Percentiles rank a stretch among this genome's conserved stretches.
phyloP scores from a whole-genome alignment of 1,140 invertebrate species.

The Bombus confusus region DNA sequence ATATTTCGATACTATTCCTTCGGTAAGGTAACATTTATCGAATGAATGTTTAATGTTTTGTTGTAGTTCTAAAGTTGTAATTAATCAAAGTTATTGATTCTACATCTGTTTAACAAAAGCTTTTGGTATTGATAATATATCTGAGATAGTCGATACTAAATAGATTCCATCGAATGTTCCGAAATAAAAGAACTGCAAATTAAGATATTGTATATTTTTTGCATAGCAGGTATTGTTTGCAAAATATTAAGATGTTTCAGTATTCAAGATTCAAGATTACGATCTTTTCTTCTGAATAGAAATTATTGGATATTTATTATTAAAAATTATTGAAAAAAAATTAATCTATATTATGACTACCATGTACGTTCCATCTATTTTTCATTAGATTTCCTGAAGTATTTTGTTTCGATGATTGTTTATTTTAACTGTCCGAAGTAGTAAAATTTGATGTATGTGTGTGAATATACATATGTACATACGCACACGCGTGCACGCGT shows the following conservation, averaged over 20 bases:
- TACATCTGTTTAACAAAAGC: not conserved
- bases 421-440: conserved; percentile 15
- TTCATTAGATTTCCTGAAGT: conserved; percentile 21
- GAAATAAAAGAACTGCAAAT: not conserved
- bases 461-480: not conserved
- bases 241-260: conserved; percentile 30
- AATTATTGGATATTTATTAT: conserved; percentile 3
- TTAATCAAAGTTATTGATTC: not conserved
- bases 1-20: not conserved
- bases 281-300: not conserved
- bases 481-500: not conserved
- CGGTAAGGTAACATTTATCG: not conserved
- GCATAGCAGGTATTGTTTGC: conserved; percentile 14
- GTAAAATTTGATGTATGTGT: conserved; percentile 1
- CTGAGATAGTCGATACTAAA: not conserved
- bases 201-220: conserved; percentile 10
- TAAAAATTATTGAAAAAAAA: not conserved
- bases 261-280: conserved; percentile 8
- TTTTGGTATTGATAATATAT: not conserved
- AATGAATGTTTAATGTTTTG: not conserved
- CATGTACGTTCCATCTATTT: conserved; percentile 1
- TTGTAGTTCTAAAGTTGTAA: not conserved
- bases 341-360: not conserved
- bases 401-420: conserved; percentile 25
- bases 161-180: not conserved